These are phyloP conservation scores for Myiozetetes cayanensis DNA, from an alignment of 2,113 vertebrate species.

Conservation along the genomic window DNA sequence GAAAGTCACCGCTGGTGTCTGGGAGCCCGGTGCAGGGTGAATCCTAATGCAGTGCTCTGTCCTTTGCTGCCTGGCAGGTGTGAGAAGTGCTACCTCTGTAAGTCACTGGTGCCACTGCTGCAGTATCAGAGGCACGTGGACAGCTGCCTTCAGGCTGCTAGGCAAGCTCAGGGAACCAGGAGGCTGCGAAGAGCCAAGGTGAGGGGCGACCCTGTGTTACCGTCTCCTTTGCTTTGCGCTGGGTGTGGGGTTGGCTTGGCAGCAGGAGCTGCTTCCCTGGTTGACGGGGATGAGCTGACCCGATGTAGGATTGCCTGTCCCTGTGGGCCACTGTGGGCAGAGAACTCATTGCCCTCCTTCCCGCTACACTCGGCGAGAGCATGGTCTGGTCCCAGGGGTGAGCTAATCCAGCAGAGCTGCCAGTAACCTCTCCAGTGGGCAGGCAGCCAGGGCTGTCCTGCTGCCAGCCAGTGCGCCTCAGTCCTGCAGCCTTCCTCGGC, in stretches of 20 bases:
- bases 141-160: constrained; percentile 77
- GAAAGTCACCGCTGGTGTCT: constrained; percentile 33
- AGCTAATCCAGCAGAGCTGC: constrained; percentile 52
- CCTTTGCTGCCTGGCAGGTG: constrained; percentile 69
- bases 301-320: neutral
- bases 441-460: neutral
- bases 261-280: neutral
- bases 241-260: constrained; percentile 26
- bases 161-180: constrained; percentile 50
- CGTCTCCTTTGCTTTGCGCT: neutral
- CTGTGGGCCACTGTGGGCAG: neutral
- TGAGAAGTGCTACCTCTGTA: constrained; percentile 91
- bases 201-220: neutral
- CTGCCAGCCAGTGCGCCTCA: constrained; percentile 5
- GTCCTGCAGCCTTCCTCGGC: neutral
- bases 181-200: constrained; percentile 69
- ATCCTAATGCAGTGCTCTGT: constrained; percentile 65
- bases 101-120: constrained; percentile 72
- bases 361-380: fast-evolving
- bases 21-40: constrained; percentile 24
- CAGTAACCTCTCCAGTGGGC: constrained; percentile 45
- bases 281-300: neutral
- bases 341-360: neutral
- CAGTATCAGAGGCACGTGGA: constrained; percentile 85
- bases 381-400: neutral